Percentiles rank a stretch among this genome's conserved stretches.
Conservation (phyloP, 2,888 invertebrate genomes). For the Acronicta aceris region DNA sequence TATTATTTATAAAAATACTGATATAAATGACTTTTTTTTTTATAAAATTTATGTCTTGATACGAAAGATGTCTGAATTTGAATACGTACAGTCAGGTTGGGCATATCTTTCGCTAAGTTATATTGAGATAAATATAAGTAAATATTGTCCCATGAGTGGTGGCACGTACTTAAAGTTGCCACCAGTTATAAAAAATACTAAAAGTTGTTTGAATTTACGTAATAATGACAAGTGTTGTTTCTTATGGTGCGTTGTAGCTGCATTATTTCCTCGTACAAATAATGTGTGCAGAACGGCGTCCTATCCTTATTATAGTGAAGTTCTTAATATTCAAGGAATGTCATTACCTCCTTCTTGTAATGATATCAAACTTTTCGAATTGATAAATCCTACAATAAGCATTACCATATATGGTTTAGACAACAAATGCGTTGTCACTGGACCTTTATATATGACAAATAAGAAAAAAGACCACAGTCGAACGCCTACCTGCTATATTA, state of each 20-base stretch:
- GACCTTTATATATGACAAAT: conserved; percentile 37
- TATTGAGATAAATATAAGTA: not conserved
- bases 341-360: conserved; percentile 31
- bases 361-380: conserved; percentile 41
- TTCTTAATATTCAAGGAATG: conserved; percentile 30
- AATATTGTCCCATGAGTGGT: not conserved
- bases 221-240: conserved; percentile 8
- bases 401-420: conserved; percentile 40
- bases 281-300: conserved; percentile 31
- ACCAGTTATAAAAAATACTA: not conserved
- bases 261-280: not conserved
- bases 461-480: conserved; percentile 18
- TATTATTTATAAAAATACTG: not conserved
- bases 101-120: not conserved
- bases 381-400: conserved; percentile 28
- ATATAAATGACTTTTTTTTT: not conserved
- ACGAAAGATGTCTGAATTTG: not conserved
- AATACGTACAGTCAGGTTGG: conserved; percentile 1
- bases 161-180: not conserved
- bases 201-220: not conserved
- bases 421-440: conserved; percentile 27
- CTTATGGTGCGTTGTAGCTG: conserved; percentile 27
- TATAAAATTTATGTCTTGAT: not conserved
- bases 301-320: conserved; percentile 27
- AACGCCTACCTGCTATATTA: too few relatives aligned